Evolutionary conservation across 2,113 vertebrate genomes (phyloP).

Genomic region (Nesospiza acunhae): DNA sequence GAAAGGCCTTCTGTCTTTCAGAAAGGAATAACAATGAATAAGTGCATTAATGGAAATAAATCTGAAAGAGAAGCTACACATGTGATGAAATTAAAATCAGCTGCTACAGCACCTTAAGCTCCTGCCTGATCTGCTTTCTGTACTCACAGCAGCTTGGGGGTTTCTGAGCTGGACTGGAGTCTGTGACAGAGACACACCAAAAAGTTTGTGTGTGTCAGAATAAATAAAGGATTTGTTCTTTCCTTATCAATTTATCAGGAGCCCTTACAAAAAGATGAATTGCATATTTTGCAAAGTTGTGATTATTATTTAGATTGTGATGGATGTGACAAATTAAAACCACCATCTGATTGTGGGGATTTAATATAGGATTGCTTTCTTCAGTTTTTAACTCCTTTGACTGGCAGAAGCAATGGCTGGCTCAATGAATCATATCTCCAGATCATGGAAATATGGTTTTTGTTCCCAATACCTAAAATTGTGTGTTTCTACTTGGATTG

Average conservation of each 20-base stretch:
- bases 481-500: background rate
- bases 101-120: fast-evolving
- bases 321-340: background rate
- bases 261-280: background rate
- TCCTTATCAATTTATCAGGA: background rate
- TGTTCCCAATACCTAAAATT: background rate
- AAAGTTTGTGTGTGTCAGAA: background rate
- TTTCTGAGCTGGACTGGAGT: background rate
- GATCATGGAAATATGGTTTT: background rate
- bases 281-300: background rate
- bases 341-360: background rate
- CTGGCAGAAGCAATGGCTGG: background rate
- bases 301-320: background rate
- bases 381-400: background rate
- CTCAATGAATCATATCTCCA: background rate
- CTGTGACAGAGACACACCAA: background rate
- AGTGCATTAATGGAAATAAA: background rate
- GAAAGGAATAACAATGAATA: background rate
- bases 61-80: background rate
- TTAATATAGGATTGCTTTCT: background rate
- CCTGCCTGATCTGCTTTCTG: background rate
- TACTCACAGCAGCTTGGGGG: fast-evolving
- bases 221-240: background rate
- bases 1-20: background rate
- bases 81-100: background rate